Conservation (phyloP, 2,888 invertebrate genomes). For the Biston betularia region DNA sequence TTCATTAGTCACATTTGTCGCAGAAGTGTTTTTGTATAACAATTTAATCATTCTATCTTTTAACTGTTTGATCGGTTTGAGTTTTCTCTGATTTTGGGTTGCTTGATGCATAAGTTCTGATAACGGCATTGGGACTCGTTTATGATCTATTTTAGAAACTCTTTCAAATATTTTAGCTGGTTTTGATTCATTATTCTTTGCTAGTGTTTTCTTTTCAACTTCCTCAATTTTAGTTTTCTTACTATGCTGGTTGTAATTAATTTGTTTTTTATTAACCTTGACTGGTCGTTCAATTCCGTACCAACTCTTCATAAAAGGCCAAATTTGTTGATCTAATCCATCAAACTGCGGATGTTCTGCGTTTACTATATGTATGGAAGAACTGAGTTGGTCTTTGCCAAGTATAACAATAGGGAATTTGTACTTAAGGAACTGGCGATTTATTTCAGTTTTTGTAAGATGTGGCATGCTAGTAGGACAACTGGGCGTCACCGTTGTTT, state of each 20-base stretch:
- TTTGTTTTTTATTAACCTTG: constrained; percentile 5
- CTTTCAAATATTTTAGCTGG: constrained; percentile 15
- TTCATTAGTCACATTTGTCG: constrained; percentile 35
- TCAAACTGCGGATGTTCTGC: constrained; percentile 64
- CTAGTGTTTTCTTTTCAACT: constrained; percentile 15
- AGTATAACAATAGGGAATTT: constrained; percentile 69
- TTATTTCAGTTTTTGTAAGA: constrained; percentile 65
- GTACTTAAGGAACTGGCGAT: constrained; percentile 58
- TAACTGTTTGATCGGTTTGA: constrained; percentile 57
- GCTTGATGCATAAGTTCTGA: constrained; percentile 41
- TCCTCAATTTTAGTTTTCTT: constrained; percentile 25
- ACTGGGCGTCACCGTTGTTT: constrained; percentile 6
- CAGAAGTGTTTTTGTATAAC: constrained; percentile 61
- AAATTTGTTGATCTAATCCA: constrained; percentile 67
- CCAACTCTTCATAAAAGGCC: constrained; percentile 78
- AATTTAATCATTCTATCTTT: constrained; percentile 69
- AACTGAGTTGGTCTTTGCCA: constrained; percentile 70
- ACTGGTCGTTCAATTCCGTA: constrained; percentile 23
- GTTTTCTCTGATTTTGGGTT: constrained; percentile 40
- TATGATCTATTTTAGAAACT: constrained; percentile 35
- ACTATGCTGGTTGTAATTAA: constrained; percentile 4
- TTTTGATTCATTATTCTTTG: constrained; percentile 6
- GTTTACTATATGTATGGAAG: constrained; percentile 51
- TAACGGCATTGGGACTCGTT: constrained; percentile 24
- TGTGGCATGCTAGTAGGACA: constrained; percentile 42